These are phyloP conservation scores for Elmis aenea DNA, from an alignment of 2,888 invertebrate genomes.

Conservation along the genomic window DNA sequence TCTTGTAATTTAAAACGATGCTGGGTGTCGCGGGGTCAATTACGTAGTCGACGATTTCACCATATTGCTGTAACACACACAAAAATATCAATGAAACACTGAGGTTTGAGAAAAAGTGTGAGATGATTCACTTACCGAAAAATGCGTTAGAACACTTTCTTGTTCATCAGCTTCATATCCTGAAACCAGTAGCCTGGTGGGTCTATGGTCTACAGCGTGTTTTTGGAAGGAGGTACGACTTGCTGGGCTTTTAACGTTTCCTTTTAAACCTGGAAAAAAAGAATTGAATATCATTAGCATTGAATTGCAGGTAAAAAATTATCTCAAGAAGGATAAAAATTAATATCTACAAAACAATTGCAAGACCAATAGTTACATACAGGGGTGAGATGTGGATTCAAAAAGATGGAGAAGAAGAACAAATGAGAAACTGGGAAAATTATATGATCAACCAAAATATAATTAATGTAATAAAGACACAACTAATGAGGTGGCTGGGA, in stretches of 20 bases:
- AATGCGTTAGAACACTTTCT: slow-evolving; percentile 73
- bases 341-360: too few relatives aligned
- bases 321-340: too few relatives aligned
- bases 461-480: too few relatives aligned
- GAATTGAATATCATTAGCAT: slow-evolving; percentile 3
- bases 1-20: slow-evolving; percentile 68
- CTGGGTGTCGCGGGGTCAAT: slow-evolving; percentile 69
- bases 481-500: too few relatives aligned
- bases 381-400: too few relatives aligned
- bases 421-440: too few relatives aligned
- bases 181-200: slow-evolving; percentile 78
- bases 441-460: too few relatives aligned
- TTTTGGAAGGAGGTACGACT: slow-evolving; percentile 46
- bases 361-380: too few relatives aligned
- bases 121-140: slow-evolving; percentile 67
- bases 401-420: too few relatives aligned
- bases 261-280: slow-evolving; percentile 26
- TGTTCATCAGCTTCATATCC: slow-evolving; percentile 83
- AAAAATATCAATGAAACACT: slow-evolving; percentile 4
- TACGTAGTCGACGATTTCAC: slow-evolving; percentile 79
- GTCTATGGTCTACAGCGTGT: slow-evolving; percentile 74
- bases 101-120: slow-evolving; percentile 3
- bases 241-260: slow-evolving; percentile 26
- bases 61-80: slow-evolving; percentile 64
- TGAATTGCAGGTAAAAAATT: too few relatives aligned